These are phyloP conservation scores for Mya arenaria DNA, from an alignment of 1,140 invertebrate species.

Conservation along the genomic window DNA sequence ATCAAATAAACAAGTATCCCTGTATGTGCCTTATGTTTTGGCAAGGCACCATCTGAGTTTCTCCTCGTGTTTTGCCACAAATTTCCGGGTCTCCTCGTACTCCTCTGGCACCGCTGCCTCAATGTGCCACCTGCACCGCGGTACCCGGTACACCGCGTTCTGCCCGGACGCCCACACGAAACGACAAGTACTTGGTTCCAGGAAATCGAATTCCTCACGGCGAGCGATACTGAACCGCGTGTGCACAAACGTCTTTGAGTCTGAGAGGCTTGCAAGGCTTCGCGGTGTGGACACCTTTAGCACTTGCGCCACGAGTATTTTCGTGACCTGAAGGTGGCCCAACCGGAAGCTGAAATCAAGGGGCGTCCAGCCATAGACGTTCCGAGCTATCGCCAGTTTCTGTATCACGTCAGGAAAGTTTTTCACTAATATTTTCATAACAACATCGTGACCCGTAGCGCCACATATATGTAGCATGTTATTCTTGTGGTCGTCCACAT, in stretches of 20 bases:
- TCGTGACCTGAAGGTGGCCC: constrained; percentile 31
- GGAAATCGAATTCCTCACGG: not conserved
- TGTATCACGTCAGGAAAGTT: constrained; percentile 15
- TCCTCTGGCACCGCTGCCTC: constrained; percentile 18
- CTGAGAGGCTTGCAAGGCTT: not conserved
- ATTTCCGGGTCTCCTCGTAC: constrained; percentile 24
- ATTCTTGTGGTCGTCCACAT: constrained; percentile 26
- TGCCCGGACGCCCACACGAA: constrained; percentile 10
- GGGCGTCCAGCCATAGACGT: constrained; percentile 42
- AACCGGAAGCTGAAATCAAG: constrained; percentile 36
- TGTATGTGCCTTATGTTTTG: constrained; percentile 12
- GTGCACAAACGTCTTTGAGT: constrained; percentile 21
- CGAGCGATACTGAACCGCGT: constrained; percentile 24
- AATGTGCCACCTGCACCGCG: constrained; percentile 37
- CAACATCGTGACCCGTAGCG: constrained; percentile 1
- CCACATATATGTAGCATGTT: constrained; percentile 40
- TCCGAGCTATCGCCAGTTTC: constrained; percentile 4
- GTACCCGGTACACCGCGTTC: constrained; percentile 8
- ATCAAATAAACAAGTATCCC: no score
- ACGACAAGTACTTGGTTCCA: constrained; percentile 14
- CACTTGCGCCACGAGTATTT: constrained; percentile 21
- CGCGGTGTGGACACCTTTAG: not conserved
- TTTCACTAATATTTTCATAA: not conserved
- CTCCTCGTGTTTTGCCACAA: constrained; percentile 23
- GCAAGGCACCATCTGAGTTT: constrained; percentile 13